Evolutionary conservation across 2,113 vertebrate genomes (phyloP).

Genomic region (Dryoscopus gambensis): DNA sequence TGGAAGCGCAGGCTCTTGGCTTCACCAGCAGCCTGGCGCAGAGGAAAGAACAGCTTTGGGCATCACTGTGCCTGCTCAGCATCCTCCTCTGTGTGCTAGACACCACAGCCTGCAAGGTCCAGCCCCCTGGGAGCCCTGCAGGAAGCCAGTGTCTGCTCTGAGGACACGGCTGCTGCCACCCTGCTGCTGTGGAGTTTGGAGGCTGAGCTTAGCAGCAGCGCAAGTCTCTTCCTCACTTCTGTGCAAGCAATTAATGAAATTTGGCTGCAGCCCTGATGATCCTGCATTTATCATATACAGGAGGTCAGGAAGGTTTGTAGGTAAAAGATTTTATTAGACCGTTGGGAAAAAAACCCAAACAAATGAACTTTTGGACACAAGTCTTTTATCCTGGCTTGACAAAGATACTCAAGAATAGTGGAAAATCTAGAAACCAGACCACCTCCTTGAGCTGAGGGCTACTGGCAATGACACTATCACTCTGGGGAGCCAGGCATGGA

Average conservation of each 20-base stretch:
- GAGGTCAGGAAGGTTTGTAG: background rate
- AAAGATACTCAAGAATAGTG: background rate
- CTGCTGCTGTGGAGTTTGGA: background rate
- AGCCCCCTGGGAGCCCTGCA: background rate
- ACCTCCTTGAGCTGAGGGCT: background rate
- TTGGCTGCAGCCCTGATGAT: background rate
- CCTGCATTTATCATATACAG: background rate
- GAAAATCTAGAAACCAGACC: background rate
- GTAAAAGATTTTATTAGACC: background rate
- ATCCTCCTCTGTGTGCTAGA: background rate
- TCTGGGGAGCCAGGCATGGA: background rate
- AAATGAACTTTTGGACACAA: background rate
- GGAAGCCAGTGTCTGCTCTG: accelerated
- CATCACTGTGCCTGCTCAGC: background rate
- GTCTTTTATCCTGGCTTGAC: background rate
- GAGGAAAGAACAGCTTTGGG: background rate
- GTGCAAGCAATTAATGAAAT: background rate
- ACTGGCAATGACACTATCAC: background rate
- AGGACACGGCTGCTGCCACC: accelerated
- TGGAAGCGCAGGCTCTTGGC: background rate
- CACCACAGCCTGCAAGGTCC: background rate
- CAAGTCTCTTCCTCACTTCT: background rate
- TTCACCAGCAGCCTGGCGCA: background rate
- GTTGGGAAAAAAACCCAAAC: accelerated
- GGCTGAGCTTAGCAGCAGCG: background rate